phyloP scores from a whole-genome alignment of 2,888 invertebrate genomes.

The Crematogaster levior region DNA sequence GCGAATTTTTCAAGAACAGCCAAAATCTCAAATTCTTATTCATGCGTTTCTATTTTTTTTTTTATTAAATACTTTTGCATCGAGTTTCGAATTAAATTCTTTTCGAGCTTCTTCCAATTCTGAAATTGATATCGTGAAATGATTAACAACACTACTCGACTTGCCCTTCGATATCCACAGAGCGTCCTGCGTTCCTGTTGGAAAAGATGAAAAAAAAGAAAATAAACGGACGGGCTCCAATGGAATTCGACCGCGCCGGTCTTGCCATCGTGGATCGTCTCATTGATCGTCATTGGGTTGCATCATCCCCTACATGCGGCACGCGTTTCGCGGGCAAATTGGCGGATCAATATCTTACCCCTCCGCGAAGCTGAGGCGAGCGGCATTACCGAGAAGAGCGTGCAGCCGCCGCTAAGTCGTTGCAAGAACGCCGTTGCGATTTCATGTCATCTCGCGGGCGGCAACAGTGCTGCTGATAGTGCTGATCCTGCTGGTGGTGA shows the following conservation, averaged over 20 bases:
- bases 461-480: slow-evolving; percentile 1
- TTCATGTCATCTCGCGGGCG: slow-evolving; percentile 44
- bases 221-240: background rate
- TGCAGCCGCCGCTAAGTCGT: slow-evolving; percentile 33
- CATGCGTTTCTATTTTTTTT: background rate
- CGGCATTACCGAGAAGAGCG: slow-evolving; percentile 58
- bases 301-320: slow-evolving; percentile 26
- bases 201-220: background rate
- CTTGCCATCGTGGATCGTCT: background rate
- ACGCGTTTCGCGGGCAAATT: slow-evolving; percentile 73
- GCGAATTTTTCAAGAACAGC: background rate
- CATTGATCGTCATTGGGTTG: slow-evolving; percentile 38
- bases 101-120: background rate
- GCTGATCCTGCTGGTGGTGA: background rate
- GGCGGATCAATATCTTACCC: slow-evolving; percentile 78
- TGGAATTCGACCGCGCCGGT: background rate
- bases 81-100: background rate
- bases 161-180: background rate
- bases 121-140: background rate
- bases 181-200: background rate
- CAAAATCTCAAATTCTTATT: background rate
- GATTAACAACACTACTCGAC: background rate
- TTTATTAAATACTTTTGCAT: background rate
- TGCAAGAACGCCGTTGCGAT: slow-evolving; percentile 49
- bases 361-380: slow-evolving; percentile 62